Conservation (phyloP, 2,888 invertebrate species). For the Pterostichus madidus region DNA sequence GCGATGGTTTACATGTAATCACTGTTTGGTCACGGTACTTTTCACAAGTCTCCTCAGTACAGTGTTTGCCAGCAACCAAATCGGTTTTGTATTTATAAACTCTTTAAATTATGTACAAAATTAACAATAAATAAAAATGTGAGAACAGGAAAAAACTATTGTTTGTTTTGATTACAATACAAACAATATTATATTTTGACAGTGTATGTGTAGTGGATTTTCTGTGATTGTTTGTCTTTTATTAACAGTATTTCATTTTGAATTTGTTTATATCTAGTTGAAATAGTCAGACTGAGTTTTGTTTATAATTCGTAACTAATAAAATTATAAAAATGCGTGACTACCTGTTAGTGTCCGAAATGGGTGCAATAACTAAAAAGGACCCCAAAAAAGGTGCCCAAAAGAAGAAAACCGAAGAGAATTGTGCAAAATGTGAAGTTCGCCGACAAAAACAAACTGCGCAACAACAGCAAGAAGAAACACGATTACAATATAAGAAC, state of each 20-base stretch:
- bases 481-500: constrained; percentile 19
- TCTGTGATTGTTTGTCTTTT: not conserved
- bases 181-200: not conserved
- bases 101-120: constrained; percentile 7
- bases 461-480: not conserved
- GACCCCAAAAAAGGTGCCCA: constrained; percentile 8
- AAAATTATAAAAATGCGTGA: constrained; percentile 52
- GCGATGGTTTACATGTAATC: constrained; percentile 54
- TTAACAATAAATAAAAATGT: constrained; percentile 37
- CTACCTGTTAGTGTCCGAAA: constrained; percentile 48
- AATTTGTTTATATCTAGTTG: too few relatives aligned
- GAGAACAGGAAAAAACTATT: constrained; percentile 4
- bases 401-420: not conserved
- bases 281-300: not conserved
- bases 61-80: constrained; percentile 5
- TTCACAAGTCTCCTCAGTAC: constrained; percentile 46
- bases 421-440: constrained; percentile 43
- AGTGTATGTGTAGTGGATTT: not conserved
- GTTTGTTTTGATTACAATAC: constrained; percentile 18
- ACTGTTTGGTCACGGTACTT: constrained; percentile 56
- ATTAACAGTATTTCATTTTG: not conserved
- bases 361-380: constrained; percentile 50
- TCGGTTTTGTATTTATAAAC: not conserved
- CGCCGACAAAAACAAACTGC: constrained; percentile 17
- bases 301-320: not conserved